phyloP scores from a whole-genome alignment of 2,888 invertebrate genomes.

The Calameuta pallipes region DNA sequence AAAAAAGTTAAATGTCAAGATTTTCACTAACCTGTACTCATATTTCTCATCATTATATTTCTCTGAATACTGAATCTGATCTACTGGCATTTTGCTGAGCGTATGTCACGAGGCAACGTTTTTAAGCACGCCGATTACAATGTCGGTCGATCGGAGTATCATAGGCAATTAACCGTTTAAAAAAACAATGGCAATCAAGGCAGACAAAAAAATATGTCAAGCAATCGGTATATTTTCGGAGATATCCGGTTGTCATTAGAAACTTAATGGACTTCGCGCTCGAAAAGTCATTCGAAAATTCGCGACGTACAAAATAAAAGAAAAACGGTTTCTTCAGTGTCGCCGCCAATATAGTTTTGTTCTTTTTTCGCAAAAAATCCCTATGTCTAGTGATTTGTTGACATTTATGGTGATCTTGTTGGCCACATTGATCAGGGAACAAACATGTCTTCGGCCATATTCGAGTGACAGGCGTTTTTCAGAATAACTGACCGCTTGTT shows the following conservation, averaged over 20 bases:
- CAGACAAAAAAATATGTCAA: background rate
- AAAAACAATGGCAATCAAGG: background rate
- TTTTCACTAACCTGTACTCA: slow-evolving; percentile 81
- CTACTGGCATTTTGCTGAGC: slow-evolving; percentile 73
- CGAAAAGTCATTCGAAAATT: background rate
- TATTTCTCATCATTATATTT: slow-evolving; percentile 88
- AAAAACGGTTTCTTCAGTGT: background rate
- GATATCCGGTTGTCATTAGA: background rate
- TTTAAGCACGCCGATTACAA: background rate
- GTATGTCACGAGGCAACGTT: background rate
- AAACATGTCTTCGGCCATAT: slow-evolving; percentile 14
- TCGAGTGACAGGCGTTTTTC: slow-evolving; percentile 23
- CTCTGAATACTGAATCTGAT: slow-evolving; percentile 92
- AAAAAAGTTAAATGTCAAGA: slow-evolving; percentile 1
- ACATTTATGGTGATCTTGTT: background rate
- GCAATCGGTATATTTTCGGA: background rate
- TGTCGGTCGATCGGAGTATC: background rate
- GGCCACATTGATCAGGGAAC: background rate
- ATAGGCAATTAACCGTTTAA: background rate
- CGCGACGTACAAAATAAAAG: background rate
- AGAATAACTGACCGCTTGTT: background rate
- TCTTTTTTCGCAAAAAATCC: too few relatives aligned
- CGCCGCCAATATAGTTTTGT: too few relatives aligned
- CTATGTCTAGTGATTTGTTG: too few relatives aligned
- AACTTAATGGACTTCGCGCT: background rate